These are phyloP conservation scores for Haliaeetus leucogaster DNA, from an alignment of 2,113 vertebrate genomes.

Conservation along the genomic window DNA sequence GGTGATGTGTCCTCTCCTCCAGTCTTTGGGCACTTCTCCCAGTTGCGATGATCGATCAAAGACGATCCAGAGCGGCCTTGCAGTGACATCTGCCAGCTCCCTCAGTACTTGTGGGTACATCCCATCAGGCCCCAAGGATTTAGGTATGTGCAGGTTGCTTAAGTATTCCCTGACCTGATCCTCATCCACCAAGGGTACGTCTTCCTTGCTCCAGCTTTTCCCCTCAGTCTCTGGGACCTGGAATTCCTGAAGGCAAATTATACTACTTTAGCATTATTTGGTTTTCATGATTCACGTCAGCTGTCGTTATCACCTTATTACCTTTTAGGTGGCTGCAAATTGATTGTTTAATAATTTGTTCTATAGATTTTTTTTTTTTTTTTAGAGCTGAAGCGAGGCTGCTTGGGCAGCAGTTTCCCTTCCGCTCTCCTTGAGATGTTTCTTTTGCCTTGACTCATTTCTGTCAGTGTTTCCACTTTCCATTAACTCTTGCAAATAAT, in stretches of 20 bases:
- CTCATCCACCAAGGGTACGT: background rate
- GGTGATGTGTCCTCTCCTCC: background rate
- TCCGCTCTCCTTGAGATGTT: background rate
- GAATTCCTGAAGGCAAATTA: background rate
- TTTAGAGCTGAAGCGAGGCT: background rate
- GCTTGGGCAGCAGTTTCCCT: background rate
- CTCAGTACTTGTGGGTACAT: background rate
- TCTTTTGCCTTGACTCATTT: background rate
- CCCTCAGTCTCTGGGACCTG: background rate
- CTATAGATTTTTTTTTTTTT: background rate
- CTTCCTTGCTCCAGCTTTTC: background rate
- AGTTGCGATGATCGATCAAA: background rate
- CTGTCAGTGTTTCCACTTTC: background rate
- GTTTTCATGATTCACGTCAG: background rate
- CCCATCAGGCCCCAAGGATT: background rate
- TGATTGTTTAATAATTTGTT: background rate
- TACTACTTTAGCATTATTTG: background rate
- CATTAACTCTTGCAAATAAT: background rate
- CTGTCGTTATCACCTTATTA: background rate
- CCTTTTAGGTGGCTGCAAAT: background rate
- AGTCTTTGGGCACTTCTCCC: background rate
- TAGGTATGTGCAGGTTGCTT: background rate
- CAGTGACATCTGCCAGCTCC: background rate
- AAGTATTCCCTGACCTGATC: background rate
- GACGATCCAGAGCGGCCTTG: background rate